Conservation (phyloP, 2,888 invertebrate genomes). For the Meiosimyza platycephala region DNA sequence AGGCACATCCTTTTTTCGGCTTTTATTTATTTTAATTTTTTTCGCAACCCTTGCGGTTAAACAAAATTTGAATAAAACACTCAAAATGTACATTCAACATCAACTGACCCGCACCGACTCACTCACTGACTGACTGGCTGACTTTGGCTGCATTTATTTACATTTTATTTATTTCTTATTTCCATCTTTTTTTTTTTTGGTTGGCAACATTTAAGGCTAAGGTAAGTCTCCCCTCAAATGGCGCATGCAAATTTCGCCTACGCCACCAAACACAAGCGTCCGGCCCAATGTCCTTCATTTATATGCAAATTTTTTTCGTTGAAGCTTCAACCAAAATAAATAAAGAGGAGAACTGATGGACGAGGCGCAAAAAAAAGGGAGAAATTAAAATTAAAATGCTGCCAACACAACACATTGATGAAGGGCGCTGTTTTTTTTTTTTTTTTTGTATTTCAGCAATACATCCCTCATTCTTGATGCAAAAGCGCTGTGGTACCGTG, state of each 20-base stretch:
- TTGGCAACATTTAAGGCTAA: neutral
- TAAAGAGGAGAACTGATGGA: constrained; percentile 50
- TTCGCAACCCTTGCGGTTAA: no score
- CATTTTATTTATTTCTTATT: constrained; percentile 38
- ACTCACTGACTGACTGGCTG: neutral
- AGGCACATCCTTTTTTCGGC: no score
- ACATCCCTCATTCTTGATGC: neutral
- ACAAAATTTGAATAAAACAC: neutral
- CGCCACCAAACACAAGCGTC: constrained; percentile 34
- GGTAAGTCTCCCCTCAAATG: constrained; percentile 2
- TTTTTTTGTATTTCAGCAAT: neutral
- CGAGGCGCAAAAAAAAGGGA: constrained; percentile 26
- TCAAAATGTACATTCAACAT: neutral
- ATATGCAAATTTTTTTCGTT: constrained; percentile 61
- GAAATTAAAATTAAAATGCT: constrained; percentile 48
- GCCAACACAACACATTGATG: neutral
- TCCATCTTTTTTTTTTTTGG: constrained; percentile 12
- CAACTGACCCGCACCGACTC: constrained; percentile 10
- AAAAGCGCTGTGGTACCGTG: constrained; percentile 42
- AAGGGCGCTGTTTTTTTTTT: no score
- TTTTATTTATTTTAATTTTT: no score
- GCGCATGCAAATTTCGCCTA: constrained; percentile 56
- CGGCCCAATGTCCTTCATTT: constrained; percentile 58
- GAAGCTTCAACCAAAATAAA: neutral
- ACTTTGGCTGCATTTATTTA: no score